phyloP scores from a whole-genome alignment of 2,888 invertebrate genomes.

The Ectemnius lituratus region DNA sequence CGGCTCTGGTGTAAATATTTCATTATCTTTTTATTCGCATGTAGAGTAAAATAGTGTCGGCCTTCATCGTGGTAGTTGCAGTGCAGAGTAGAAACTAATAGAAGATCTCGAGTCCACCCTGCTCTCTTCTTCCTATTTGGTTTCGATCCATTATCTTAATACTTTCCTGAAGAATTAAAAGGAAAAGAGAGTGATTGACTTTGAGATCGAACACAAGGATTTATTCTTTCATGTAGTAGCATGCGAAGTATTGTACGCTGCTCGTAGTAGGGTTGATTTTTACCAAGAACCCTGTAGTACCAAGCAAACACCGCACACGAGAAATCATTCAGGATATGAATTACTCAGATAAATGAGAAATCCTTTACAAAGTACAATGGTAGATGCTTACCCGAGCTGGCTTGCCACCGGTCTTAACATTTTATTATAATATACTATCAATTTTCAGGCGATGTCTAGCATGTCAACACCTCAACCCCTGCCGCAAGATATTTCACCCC shows the following conservation, averaged over 20 bases:
- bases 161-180: background rate
- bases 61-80: slow-evolving; percentile 50
- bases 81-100: slow-evolving; percentile 26
- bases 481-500: slow-evolving; percentile 64
- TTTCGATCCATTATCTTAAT: background rate
- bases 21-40: slow-evolving; percentile 41
- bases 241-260: no score
- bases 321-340: no score
- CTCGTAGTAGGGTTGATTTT: no score
- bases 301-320: no score
- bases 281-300: no score
- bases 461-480: slow-evolving; percentile 65
- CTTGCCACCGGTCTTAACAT: background rate
- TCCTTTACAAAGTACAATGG: no score
- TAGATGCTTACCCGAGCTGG: no score
- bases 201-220: background rate
- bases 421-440: background rate
- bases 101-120: background rate
- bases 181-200: background rate
- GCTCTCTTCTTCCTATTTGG: background rate
- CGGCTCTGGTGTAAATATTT: slow-evolving; percentile 92
- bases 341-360: no score
- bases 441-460: slow-evolving; percentile 71
- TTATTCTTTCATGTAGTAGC: background rate
- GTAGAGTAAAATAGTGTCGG: slow-evolving; percentile 25